Percentiles rank a stretch among this genome's conserved stretches.
Conservation (phyloP, 2,888 invertebrate genomes). For the Calameuta pallipes region DNA sequence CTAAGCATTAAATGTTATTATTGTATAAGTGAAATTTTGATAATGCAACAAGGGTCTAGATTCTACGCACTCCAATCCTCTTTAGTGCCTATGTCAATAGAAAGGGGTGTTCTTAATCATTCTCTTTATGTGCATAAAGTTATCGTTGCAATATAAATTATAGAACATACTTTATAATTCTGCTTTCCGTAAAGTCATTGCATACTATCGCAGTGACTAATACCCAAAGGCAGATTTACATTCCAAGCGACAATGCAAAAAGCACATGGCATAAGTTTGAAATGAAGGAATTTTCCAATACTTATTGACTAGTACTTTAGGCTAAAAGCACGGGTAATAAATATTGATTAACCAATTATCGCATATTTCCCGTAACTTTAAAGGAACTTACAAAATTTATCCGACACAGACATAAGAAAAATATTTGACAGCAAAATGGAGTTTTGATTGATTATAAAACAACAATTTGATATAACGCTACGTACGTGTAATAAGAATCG, state of each 20-base stretch:
- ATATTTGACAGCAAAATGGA: neutral
- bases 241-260: conserved; percentile 53
- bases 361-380: neutral
- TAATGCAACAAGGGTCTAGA: conserved; percentile 42
- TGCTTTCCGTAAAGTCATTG: conserved; percentile 4
- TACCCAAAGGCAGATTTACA: conserved; percentile 40
- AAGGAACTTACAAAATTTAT: neutral
- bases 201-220: conserved; percentile 28
- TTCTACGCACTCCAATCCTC: conserved; percentile 58
- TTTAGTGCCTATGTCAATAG: conserved; percentile 44
- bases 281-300: conserved; percentile 5
- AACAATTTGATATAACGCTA: neutral
- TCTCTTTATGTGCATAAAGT: conserved; percentile 5
- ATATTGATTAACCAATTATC: neutral
- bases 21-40: neutral
- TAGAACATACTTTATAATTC: neutral
- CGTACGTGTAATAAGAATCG: neutral
- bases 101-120: neutral
- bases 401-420: neutral
- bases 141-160: conserved; percentile 1
- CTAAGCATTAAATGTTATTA: neutral
- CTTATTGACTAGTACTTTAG: conserved; percentile 1
- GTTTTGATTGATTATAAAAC: neutral
- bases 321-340: conserved; percentile 6
- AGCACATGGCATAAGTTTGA: conserved; percentile 28